Base-by-base conservation (phyloP, 2,888 invertebrate genomes). In the Drosophila lacicola region DNA sequence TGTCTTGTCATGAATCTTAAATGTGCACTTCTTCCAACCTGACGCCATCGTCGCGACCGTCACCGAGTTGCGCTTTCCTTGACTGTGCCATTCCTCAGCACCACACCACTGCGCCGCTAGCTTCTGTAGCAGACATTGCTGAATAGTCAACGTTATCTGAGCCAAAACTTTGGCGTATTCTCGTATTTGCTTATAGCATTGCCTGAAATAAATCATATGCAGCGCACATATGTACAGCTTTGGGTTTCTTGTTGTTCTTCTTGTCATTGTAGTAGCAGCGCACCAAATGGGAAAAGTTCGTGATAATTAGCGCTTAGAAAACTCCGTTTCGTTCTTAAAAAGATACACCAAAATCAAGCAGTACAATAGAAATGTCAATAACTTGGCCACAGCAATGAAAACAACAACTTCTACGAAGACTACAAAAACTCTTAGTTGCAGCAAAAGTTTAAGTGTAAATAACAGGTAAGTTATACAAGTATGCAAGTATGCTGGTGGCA, bases 131-230 rank as follows among this genome's bases (percentile, higher is more conserved):
- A 39, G 14, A 13, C 39, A 44, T 37, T 34, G 39, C 54, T 29
- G 44, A 37, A 11, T 11, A 37, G 13, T 10, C 42, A 47, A 34
- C 39, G 19, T 11, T 50, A 57, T 64, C 62, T 37, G 41, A 47
- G 41, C 14, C 29, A 33, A 57, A 70, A 70, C 51, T 70, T 70
- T 56, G 41, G n/a, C 50, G 33, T 50, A 50, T 49, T 49, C 49
- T 51, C 37, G 37, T 57, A 70, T 70, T 70, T 70, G 64, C 36
- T 70, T 70, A 47, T 53, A 63, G 64, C 51, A 63, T 14, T 70
- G 66, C 78, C 80, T 83, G 84, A 75, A 78, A 83, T 78, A 75
- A 81, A 81, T 81, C 78, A 83, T 83, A 83, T 80, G 78, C 80
- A 78, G 49, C 41, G 44, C 44, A 37, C 19, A 54, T 53, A 34